Base-by-base conservation (phyloP, 2,113 vertebrate genomes). In the Seriola rivoliana region DNA sequence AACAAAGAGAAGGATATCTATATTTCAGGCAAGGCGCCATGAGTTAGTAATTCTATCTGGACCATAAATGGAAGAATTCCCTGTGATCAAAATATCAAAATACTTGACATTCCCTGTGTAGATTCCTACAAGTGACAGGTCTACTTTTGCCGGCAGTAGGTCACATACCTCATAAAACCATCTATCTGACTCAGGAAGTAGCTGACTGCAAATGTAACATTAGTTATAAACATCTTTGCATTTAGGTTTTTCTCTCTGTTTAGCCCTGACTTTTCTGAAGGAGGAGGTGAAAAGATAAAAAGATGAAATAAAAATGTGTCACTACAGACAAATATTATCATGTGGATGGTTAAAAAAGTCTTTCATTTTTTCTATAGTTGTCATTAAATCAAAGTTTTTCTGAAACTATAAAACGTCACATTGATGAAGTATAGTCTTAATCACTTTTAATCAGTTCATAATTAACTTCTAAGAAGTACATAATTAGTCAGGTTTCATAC, bases 91-190 rank as follows among this genome's bases (percentile, higher is more conserved):
- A 85, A 88, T 84, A 76, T 23, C 67, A 52, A 80, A 85, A 88
- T 84, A 76, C 81, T 69, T 78, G 17, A 46, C 78, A 85, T 86
- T 65, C 66, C 65, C 38, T 70, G 19, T 71, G 25, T 14, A 73
- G 64, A 73, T 82, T 85, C 73, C 64, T 81, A 76, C 50, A 62
- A 82, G 67, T 66, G 59, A 70, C 59, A 6, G 40, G 67, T 68
- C 59, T 88, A 68, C 60, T 85, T 89, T 84, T 90, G 80, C 54
- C 34, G 83, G 40, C 80, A 69, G 81, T 84, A 85, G 89, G 87
- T 91, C 88, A 88, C 83, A 88, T 90, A 83, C 58, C 90, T 75
- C 90, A 88, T 91, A 89, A 93, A 93, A 80, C 86, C 40, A 66
- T 92, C 88, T 59, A 46, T 88, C 88, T 52, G 60, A 78, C 38